Base-by-base conservation (phyloP, 2,113 vertebrate genomes). In the Atrichornis clamosus region DNA sequence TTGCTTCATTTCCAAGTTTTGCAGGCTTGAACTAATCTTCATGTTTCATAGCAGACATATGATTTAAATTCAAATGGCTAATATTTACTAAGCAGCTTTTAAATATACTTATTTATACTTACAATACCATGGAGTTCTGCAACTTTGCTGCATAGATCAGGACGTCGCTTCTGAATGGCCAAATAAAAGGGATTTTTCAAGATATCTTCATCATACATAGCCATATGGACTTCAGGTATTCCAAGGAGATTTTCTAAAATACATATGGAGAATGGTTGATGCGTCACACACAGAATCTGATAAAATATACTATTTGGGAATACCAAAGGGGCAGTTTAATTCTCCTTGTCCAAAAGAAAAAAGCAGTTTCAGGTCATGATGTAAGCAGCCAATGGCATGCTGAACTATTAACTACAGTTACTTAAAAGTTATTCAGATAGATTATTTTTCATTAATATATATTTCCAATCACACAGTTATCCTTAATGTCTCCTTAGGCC, bases 121-220 rank as follows among this genome's bases (percentile, higher is more conserved):
- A 99, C 99, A 64, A 99, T 98, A 94, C 99, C 99, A 70, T 98
- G 99, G 15, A 98, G 89, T 75, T 99, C 98, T 39, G 99, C 99
- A 87, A 98, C 99, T 90, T 96, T 98, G 87, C 93, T 97, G 95
- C 98, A 99, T 8, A 99, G 98, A 94, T 99, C 99, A 9, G 99
- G 99, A 68, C 98, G 98, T 84, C 97, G 98, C 95, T 99, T 99
- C 96, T 99, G 98, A 95, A 99, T 96, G 39, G 99, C 98, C 98
- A 99, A 75, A 97, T 99, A 99, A 97, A 99, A 99, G 58, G 98
- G 98, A 89, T 99, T 99, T 97, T 98, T 99, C 97, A 98, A 97
- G 97, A 99, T 98, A 96, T 99, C 98, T 97, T 99, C 99, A 98
- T 99, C 99, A 98, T 99, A 99, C 79, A 99, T 96, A 98, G 99